Conservation (phyloP, 2,888 invertebrate genomes). For the Melanotus villosus region DNA sequence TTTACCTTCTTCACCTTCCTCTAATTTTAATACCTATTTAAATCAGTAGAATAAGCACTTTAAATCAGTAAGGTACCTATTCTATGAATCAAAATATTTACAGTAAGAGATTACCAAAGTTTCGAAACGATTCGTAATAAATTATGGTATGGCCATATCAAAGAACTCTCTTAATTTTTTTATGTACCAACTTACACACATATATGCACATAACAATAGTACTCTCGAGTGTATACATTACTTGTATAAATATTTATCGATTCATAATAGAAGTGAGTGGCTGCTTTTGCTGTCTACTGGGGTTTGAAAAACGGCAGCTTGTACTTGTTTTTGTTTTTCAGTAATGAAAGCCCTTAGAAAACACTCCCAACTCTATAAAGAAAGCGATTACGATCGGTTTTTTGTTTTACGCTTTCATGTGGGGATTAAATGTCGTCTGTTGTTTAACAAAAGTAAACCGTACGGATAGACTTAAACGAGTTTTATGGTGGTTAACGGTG, state of each 20-base stretch:
- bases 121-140: too few relatives aligned
- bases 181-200: not conserved
- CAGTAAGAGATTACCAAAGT: too few relatives aligned
- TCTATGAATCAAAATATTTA: too few relatives aligned
- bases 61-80: too few relatives aligned
- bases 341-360: conserved; percentile 43
- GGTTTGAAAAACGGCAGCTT: conserved; percentile 44
- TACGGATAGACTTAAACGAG: too few relatives aligned
- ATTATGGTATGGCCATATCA: too few relatives aligned
- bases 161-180: too few relatives aligned
- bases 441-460: not conserved
- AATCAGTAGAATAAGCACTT: too few relatives aligned
- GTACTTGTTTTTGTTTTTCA: conserved; percentile 44
- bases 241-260: conserved; percentile 64
- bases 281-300: conserved; percentile 40
- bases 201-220: conserved; percentile 35
- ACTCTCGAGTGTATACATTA: conserved; percentile 49
- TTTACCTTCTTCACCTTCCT: too few relatives aligned
- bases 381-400: conserved; percentile 36
- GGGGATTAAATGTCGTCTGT: not conserved
- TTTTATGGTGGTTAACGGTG: too few relatives aligned
- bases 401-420: conserved; percentile 16
- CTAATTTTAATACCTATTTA: too few relatives aligned
- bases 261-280: conserved; percentile 54
- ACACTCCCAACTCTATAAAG: conserved; percentile 32